A percentile compares a stretch with the other conserved stretches of the same genome.
Evolutionary conservation across 1,140 invertebrate genomes (phyloP).

Genomic region (Sitodiplosis mosellana): DNA sequence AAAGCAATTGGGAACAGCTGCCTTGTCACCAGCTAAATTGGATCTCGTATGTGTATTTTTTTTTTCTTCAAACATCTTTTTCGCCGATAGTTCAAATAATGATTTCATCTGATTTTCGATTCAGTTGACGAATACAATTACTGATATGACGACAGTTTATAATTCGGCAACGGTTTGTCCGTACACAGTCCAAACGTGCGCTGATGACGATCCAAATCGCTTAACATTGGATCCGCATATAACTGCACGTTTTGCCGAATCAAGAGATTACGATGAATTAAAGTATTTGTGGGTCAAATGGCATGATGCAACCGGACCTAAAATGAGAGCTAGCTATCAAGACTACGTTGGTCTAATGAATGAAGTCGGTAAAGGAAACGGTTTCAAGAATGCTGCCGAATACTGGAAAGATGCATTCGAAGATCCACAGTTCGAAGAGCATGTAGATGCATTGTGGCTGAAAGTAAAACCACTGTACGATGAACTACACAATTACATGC

Average conservation of each 20-base stretch:
- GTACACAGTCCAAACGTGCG: background rate
- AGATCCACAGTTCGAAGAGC: constrained; percentile 25
- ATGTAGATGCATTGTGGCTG: constrained; percentile 28
- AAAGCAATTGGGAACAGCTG: background rate
- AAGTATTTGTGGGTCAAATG: constrained; percentile 56
- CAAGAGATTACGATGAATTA: constrained; percentile 49
- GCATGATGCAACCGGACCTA: constrained; percentile 50
- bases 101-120: background rate
- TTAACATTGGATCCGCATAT: constrained; percentile 64
- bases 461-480: constrained; percentile 38
- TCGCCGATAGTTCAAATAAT: background rate
- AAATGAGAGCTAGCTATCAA: constrained; percentile 44
- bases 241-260: constrained; percentile 40
- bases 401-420: constrained; percentile 38
- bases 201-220: constrained; percentile 36
- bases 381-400: constrained; percentile 24
- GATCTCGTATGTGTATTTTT: background rate
- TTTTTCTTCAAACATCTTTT: too few species aligned
- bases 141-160: background rate
- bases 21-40: background rate
- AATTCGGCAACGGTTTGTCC: background rate
- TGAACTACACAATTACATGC: constrained; percentile 42
- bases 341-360: constrained; percentile 59
- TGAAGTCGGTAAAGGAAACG: constrained; percentile 54
- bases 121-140: background rate